Conservation (phyloP, 2,113 vertebrate genomes). For the Catharus bicknelli region DNA sequence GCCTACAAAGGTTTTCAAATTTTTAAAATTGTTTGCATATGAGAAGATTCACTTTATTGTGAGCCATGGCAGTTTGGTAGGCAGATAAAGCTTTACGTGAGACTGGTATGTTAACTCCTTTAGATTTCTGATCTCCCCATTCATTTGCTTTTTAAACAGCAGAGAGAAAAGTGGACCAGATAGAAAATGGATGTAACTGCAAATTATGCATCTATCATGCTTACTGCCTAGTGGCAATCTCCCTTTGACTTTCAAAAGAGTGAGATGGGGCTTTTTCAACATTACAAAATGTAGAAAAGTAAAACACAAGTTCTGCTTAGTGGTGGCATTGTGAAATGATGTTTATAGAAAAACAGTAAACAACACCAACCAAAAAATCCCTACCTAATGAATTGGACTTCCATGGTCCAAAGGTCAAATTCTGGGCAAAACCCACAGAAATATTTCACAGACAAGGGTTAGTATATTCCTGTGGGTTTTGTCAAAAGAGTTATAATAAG, state of each 20-base stretch:
- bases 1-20: constrained; percentile 11
- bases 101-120: constrained; percentile 13
- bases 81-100: constrained; percentile 51
- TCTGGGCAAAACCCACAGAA: background rate
- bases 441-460: background rate
- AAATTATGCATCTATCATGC: background rate
- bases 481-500: background rate
- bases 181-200: background rate
- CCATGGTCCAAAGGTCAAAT: background rate
- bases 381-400: background rate
- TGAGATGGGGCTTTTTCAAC: background rate
- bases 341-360: background rate
- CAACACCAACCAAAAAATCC: background rate
- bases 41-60: constrained; percentile 39
- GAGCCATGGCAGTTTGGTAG: constrained; percentile 23
- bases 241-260: background rate
- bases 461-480: background rate
- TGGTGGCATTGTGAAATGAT: background rate
- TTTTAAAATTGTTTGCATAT: constrained; percentile 39
- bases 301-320: background rate
- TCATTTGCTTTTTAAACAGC: constrained; percentile 57
- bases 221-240: background rate
- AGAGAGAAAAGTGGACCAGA: constrained; percentile 32
- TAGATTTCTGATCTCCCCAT: constrained; percentile 17
- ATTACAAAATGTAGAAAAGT: background rate